Conservation (phyloP, 1,140 invertebrate species). For the Hirudo medicinalis region DNA sequence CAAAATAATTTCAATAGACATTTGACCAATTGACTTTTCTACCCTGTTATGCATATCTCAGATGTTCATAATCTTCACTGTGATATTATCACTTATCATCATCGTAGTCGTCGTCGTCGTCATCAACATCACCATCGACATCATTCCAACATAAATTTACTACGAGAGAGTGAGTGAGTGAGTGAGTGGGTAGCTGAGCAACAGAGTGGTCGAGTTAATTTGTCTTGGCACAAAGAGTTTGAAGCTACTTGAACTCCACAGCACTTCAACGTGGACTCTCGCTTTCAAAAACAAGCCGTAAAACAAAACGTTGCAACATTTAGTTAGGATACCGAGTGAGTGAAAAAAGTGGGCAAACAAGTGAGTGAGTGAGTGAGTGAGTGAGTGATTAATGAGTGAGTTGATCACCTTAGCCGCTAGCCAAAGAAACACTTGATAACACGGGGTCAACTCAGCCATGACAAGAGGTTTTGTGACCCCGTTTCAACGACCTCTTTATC, state of each 20-base stretch:
- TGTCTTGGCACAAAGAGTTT: constrained; percentile 13
- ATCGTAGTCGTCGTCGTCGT: no score
- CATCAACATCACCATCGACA: no score
- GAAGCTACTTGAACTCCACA: constrained; percentile 1
- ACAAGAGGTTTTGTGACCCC: no score
- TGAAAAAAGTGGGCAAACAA: constrained; percentile 13
- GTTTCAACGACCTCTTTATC: no score
- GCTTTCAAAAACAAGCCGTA: constrained; percentile 5
- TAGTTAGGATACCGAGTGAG: background rate
- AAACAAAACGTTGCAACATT: constrained; percentile 9
- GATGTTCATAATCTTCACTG: no score
- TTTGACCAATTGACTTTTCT: no score
- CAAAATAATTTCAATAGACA: no score
- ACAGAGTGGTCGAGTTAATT: background rate
- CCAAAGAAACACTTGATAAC: no score
- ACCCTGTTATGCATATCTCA: no score
- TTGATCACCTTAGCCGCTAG: no score
- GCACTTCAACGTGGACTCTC: constrained; percentile 4
- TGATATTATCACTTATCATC: no score
- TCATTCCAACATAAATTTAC: no score
- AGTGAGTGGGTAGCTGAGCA: constrained; percentile 19
- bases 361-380: constrained; percentile 11
- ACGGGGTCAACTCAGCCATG: background rate
- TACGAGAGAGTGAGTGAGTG: constrained; percentile 22
- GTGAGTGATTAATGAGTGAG: constrained; percentile 15